Conservation (phyloP, 2,113 vertebrate species). For the Candoia aspera region DNA sequence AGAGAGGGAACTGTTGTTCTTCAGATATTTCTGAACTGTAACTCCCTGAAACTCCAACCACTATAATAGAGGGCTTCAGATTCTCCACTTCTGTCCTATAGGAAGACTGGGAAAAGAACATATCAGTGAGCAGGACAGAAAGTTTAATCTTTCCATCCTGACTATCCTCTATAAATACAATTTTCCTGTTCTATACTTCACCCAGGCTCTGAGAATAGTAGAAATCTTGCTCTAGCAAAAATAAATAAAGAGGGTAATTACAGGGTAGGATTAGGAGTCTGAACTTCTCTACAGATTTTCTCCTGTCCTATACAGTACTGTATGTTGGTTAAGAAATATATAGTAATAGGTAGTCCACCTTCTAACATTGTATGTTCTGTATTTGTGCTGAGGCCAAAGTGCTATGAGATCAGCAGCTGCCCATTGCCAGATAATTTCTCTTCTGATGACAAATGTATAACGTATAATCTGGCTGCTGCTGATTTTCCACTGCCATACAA, state of each 20-base stretch:
- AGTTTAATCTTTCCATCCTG: neutral
- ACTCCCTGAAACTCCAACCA: neutral
- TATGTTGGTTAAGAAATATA: neutral
- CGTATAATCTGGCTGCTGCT: neutral
- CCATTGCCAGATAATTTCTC: neutral
- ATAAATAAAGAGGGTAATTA: neutral
- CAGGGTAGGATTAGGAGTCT: neutral
- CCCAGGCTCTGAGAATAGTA: neutral
- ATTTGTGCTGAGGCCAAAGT: neutral
- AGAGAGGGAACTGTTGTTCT: neutral
- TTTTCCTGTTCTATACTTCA: neutral
- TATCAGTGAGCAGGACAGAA: neutral
- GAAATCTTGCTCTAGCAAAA: neutral
- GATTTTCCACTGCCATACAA: neutral
- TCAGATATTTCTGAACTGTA: neutral
- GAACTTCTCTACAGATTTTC: neutral
- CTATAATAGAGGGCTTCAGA: neutral
- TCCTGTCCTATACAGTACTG: neutral
- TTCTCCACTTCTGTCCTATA: neutral
- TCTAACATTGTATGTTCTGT: neutral
- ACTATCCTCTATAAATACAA: neutral
- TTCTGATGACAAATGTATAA: neutral
- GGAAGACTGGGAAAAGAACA: neutral
- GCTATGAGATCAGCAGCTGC: neutral
- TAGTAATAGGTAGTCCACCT: neutral